Evolutionary conservation across 2,888 invertebrate genomes (phyloP).

Genomic region (Coleophora deauratella): DNA sequence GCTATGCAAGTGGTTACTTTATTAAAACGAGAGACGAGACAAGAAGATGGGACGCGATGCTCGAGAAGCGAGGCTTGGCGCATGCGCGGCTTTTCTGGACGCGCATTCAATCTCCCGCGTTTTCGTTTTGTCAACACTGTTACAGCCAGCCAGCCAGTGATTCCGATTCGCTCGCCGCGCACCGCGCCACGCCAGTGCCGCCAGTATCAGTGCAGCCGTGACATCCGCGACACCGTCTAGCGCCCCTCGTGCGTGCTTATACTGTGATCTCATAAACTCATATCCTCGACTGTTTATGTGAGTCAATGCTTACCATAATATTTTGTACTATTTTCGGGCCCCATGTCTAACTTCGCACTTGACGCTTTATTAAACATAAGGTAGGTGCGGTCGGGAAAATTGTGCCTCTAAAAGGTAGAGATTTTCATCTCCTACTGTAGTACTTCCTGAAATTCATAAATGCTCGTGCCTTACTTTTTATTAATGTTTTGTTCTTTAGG

Average conservation of each 20-base stretch:
- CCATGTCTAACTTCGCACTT: background rate
- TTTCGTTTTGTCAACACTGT: constrained; percentile 36
- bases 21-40: background rate
- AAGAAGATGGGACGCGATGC: constrained; percentile 10
- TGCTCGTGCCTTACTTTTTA: too few species aligned
- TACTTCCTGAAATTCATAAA: too few species aligned
- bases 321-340: constrained; percentile 1
- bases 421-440: constrained; percentile 13
- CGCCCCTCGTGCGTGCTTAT: constrained; percentile 26
- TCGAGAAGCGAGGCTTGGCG: constrained; percentile 17
- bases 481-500: too few species aligned
- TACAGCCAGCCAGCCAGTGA: constrained; percentile 5
- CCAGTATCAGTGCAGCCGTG: constrained; percentile 47
- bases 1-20: too few species aligned
- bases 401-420: background rate
- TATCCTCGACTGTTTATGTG: constrained; percentile 34
- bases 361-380: background rate
- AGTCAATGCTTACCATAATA: constrained; percentile 28
- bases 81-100: constrained; percentile 21
- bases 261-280: constrained; percentile 48
- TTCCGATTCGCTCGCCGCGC: constrained; percentile 18
- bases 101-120: constrained; percentile 25
- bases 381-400: too few species aligned
- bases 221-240: constrained; percentile 32
- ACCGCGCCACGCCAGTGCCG: constrained; percentile 23